A percentile compares a stretch with the other conserved stretches of the same genome.
Conservation (phyloP, 2,888 invertebrate species). For the Yponomeuta sedellus region DNA sequence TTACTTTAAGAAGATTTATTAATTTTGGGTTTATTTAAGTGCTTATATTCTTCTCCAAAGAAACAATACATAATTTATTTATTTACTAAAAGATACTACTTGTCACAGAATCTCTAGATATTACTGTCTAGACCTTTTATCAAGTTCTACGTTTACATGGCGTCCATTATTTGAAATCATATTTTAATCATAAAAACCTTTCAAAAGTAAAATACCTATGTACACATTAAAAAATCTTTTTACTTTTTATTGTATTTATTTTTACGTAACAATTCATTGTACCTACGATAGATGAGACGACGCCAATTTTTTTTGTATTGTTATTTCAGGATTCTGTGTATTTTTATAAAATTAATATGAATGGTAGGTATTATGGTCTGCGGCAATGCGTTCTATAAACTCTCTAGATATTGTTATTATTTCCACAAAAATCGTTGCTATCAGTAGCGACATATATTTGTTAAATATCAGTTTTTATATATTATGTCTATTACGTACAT, state of each 20-base stretch:
- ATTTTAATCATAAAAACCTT: constrained; percentile 26
- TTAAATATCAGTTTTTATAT: constrained; percentile 64
- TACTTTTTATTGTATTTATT: background rate
- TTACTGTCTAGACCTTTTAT: background rate
- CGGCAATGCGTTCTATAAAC: constrained; percentile 36
- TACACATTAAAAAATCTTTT: constrained; percentile 14
- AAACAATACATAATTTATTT: constrained; percentile 12
- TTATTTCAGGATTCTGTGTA: no score
- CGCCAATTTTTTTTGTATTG: background rate
- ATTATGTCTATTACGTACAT: constrained; percentile 51
- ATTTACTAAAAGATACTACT: background rate
- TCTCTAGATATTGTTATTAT: constrained; percentile 57
- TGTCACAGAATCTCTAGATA: constrained; percentile 1
- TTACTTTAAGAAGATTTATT: constrained; percentile 15
- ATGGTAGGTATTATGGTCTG: constrained; percentile 30
- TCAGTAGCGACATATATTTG: constrained; percentile 36
- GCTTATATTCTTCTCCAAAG: constrained; percentile 14
- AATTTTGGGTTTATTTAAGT: constrained; percentile 14
- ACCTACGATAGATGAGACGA: background rate
- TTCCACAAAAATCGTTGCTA: constrained; percentile 46
- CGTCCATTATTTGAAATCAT: constrained; percentile 15
- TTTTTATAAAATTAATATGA: background rate
- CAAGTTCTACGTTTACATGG: background rate
- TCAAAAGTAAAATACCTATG: constrained; percentile 41
- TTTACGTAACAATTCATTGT: background rate